Evolutionary conservation across 2,888 invertebrate species (phyloP).

Genomic region (Pocota personata): DNA sequence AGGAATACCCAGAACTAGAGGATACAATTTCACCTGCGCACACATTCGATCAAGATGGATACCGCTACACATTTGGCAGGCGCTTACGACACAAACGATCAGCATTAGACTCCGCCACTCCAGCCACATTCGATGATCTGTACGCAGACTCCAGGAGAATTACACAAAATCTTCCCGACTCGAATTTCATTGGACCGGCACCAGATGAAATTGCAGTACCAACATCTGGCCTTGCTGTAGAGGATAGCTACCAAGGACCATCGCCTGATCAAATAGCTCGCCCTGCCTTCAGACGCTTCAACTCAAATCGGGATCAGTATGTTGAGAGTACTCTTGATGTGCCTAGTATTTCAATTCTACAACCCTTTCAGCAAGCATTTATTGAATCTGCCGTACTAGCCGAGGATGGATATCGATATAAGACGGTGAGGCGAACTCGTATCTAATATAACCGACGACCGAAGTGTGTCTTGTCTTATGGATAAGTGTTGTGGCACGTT

Average conservation of each 20-base stretch:
- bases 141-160: background rate
- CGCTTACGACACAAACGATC: conserved; percentile 4
- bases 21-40: background rate
- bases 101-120: background rate
- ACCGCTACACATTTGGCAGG: conserved; percentile 13
- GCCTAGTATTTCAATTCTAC: background rate
- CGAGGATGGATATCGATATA: conserved; percentile 39
- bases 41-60: background rate
- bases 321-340: background rate
- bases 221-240: background rate
- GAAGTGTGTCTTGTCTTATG: background rate
- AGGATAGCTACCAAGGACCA: conserved; percentile 21
- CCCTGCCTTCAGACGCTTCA: background rate
- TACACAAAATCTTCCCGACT: background rate
- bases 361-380: conserved; percentile 26
- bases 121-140: conserved; percentile 20
- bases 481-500: conserved; percentile 3
- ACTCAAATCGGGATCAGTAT: background rate
- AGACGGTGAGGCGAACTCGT: background rate
- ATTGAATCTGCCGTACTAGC: conserved; percentile 25
- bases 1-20: background rate
- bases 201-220: conserved; percentile 36
- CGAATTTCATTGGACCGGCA: conserved; percentile 36
- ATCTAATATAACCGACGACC: background rate
- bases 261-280: conserved; percentile 34